Percentiles rank a stretch among this genome's conserved stretches.
Evolutionary conservation across 2,113 vertebrate species (phyloP).

Genomic region (Stegostoma tigrinum): DNA sequence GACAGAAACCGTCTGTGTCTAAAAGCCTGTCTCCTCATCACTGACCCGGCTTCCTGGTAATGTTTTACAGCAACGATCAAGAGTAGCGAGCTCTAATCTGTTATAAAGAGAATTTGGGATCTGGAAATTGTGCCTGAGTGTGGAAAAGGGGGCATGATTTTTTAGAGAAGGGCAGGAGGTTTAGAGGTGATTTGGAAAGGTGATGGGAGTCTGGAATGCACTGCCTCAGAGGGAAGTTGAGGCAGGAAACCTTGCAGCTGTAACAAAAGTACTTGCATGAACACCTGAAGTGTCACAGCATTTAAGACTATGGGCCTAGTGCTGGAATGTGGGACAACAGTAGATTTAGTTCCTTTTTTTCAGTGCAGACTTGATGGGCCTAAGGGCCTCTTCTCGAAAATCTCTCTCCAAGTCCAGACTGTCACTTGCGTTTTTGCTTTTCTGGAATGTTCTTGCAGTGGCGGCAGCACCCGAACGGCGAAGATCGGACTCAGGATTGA

Average conservation of each 20-base stretch:
- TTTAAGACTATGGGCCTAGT: no score
- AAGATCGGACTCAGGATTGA: conserved; percentile 66
- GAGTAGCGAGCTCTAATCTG: not conserved
- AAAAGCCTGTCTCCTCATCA: not conserved
- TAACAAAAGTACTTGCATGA: no score
- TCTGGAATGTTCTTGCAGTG: conserved; percentile 50
- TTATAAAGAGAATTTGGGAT: not conserved
- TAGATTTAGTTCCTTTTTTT: no score
- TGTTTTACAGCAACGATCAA: not conserved
- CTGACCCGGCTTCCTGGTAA: not conserved
- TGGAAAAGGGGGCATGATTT: not conserved
- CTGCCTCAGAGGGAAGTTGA: no score
- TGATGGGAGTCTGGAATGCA: no score
- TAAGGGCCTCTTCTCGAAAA: no score
- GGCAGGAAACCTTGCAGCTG: no score
- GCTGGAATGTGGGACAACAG: no score
- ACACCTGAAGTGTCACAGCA: no score
- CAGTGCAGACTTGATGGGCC: no score
- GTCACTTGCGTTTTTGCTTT: conserved; percentile 11
- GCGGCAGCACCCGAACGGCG: conserved; percentile 65
- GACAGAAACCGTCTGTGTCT: not conserved
- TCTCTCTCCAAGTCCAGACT: not conserved
- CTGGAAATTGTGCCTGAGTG: not conserved
- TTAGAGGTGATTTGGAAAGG: no score
- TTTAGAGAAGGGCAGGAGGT: no score